Conservation (phyloP, 2,888 invertebrate genomes). For the Tridacna gigas region DNA sequence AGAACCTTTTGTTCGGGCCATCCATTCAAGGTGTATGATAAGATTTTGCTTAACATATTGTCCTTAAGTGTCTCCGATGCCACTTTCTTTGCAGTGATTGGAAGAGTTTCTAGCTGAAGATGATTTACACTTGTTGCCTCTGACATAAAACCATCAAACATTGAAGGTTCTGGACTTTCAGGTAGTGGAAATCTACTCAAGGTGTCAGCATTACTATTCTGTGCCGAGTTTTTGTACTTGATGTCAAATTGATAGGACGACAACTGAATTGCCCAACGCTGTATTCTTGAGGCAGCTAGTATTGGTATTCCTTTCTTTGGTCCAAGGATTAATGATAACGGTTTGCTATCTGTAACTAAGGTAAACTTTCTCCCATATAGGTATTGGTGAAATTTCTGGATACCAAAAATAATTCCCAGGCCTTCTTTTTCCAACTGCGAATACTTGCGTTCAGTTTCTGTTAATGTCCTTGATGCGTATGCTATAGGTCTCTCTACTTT, state of each 20-base stretch:
- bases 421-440: neutral
- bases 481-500: neutral
- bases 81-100: neutral
- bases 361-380: constrained; percentile 51
- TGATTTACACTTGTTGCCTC: neutral
- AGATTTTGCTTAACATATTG: neutral
- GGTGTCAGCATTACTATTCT: constrained; percentile 81
- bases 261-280: neutral
- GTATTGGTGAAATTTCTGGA: constrained; percentile 10
- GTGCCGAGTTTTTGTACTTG: constrained; percentile 71
- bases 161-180: neutral
- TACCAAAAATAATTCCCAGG: neutral
- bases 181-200: constrained; percentile 60
- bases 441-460: neutral
- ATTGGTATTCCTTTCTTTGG: neutral
- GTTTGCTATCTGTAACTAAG: neutral
- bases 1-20: constrained; percentile 30
- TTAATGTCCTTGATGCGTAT: neutral
- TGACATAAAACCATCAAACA: neutral
- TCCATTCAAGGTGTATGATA: constrained; percentile 24
- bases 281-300: neutral
- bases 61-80: neutral
- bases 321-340: neutral
- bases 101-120: neutral
- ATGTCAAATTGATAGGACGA: constrained; percentile 77